These are phyloP conservation scores for Leptarthrus brevirostris DNA, from an alignment of 2,888 invertebrate species.

Conservation along the genomic window DNA sequence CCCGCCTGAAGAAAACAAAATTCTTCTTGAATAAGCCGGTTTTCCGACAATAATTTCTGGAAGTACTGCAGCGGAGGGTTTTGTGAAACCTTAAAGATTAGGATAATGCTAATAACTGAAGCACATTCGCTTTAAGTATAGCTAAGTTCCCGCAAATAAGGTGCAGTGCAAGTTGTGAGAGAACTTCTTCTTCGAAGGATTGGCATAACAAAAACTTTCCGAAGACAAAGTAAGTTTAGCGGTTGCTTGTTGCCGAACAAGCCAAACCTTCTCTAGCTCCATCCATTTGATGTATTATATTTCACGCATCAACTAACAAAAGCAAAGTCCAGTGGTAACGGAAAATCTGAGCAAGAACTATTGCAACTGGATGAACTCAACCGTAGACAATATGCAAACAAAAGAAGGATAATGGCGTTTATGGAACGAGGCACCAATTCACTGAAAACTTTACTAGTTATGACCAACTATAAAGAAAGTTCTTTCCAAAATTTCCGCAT, in stretches of 20 bases:
- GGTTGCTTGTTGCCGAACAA: neutral
- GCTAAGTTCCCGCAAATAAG: slow-evolving; percentile 5
- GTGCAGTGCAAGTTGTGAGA: slow-evolving; percentile 8
- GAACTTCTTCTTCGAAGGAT: neutral
- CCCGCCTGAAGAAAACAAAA: neutral
- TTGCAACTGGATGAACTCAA: slow-evolving; percentile 8
- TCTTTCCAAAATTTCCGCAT: neutral
- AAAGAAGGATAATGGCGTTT: too few species aligned
- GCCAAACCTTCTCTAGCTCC: neutral
- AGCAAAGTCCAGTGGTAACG: slow-evolving; percentile 1
- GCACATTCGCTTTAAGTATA: slow-evolving; percentile 33
- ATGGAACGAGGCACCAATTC: slow-evolving; percentile 13
- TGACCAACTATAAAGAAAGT: slow-evolving; percentile 16
- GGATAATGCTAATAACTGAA: slow-evolving; percentile 14
- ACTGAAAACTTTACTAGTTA: slow-evolving; percentile 27
- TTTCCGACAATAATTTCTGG: neutral
- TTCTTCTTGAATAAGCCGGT: neutral
- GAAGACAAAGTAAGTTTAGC: neutral
- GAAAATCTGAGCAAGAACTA: slow-evolving; percentile 5
- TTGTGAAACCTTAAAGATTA: neutral
- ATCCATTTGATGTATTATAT: slow-evolving; percentile 28
- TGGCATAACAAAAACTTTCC: slow-evolving; percentile 10
- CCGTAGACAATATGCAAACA: slow-evolving; percentile 3
- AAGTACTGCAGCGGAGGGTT: neutral
- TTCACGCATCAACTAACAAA: slow-evolving; percentile 31